Conservation (phyloP, 2,888 invertebrate species). For the Drosophila colorata region DNA sequence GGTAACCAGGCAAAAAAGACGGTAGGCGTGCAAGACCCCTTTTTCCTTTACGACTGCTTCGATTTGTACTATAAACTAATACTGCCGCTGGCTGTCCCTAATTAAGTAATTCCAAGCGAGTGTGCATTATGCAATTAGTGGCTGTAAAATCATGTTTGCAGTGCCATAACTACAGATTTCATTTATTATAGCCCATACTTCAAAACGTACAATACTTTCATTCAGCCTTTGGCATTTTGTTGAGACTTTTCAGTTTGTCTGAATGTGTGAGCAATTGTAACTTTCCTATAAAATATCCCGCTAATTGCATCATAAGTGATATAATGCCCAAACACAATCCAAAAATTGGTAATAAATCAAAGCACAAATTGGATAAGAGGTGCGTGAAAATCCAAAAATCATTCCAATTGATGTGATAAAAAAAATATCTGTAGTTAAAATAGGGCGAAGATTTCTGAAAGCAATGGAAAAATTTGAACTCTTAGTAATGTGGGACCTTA, state of each 20-base stretch:
- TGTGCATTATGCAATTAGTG: conserved; percentile 77
- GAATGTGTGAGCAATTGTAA: conserved; percentile 41
- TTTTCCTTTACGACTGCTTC: conserved; percentile 71
- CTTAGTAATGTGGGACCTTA: neutral
- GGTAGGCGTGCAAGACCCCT: conserved; percentile 41
- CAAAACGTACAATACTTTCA: conserved; percentile 19
- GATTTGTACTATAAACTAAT: conserved; percentile 71
- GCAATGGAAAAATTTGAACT: no score
- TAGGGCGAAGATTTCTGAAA: neutral
- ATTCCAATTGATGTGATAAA: neutral
- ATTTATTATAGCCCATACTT: conserved; percentile 38
- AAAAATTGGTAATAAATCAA: conserved; percentile 23
- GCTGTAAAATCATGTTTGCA: conserved; percentile 69
- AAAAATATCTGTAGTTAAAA: neutral
- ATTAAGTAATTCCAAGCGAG: conserved; percentile 73
- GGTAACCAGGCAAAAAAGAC: conserved; percentile 46
- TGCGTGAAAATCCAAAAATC: neutral
- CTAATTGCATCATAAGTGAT: conserved; percentile 57
- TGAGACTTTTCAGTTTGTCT: conserved; percentile 46
- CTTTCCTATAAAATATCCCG: conserved; percentile 34
- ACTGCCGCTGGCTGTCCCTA: conserved; percentile 67
- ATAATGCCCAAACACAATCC: conserved; percentile 18
- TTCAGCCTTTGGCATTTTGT: conserved; percentile 42
- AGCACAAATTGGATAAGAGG: conserved; percentile 5
- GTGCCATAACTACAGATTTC: conserved; percentile 57